Percentiles rank a stretch among this genome's conserved stretches.
These are phyloP conservation scores for Notarius lentiginosus DNA, from an alignment of 2,113 vertebrate species.

Conservation along the genomic window DNA sequence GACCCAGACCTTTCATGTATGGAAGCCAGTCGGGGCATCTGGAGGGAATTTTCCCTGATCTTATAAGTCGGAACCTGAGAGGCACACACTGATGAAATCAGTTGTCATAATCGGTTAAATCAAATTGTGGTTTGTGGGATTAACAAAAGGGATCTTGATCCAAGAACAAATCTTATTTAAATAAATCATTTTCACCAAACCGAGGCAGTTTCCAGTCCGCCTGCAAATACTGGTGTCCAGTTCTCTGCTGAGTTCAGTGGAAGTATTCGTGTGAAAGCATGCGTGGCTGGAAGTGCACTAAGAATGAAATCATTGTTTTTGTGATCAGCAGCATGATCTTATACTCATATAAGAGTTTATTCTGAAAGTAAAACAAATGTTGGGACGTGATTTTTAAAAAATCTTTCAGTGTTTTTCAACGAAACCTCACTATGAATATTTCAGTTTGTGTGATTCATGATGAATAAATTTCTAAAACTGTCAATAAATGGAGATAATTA, in stretches of 20 bases:
- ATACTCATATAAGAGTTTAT: neutral
- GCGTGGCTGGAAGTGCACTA: neutral
- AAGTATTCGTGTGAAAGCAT: neutral
- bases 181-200: conserved; percentile 1
- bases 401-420: neutral
- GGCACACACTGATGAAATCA: neutral
- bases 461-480: neutral
- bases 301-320: neutral
- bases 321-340: neutral
- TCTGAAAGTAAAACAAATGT: neutral
- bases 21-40: neutral
- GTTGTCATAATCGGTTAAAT: neutral
- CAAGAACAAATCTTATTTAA: neutral
- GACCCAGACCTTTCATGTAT: neutral
- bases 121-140: neutral
- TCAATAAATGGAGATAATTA: neutral
- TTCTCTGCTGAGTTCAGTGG: neutral
- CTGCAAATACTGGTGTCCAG: neutral
- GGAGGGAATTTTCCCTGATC: neutral
- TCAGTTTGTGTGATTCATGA: neutral
- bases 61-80: neutral
- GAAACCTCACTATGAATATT: neutral
- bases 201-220: neutral
- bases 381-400: neutral
- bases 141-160: neutral